These are phyloP conservation scores for Polydrusus tereticollis DNA, from an alignment of 2,888 invertebrate genomes.

Conservation along the genomic window DNA sequence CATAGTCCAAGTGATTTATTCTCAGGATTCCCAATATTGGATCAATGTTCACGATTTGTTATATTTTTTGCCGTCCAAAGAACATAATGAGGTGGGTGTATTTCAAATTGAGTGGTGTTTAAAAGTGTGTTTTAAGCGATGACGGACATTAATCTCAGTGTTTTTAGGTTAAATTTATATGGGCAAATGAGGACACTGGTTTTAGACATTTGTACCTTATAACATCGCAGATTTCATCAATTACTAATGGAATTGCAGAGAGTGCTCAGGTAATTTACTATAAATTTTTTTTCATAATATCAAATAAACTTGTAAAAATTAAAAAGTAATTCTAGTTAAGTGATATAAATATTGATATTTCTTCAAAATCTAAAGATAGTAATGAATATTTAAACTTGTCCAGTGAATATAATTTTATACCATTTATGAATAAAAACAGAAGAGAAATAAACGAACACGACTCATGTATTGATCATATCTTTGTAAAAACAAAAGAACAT, in stretches of 20 bases:
- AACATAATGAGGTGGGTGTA: conserved; percentile 54
- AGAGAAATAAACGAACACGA: too few species aligned
- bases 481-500: too few species aligned
- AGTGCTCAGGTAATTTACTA: conserved; percentile 23
- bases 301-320: conserved; percentile 53
- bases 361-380: too few species aligned
- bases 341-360: too few species aligned
- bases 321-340: too few species aligned
- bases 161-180: conserved; percentile 76
- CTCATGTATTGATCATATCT: too few species aligned
- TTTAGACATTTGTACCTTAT: conserved; percentile 89
- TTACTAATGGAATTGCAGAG: conserved; percentile 71
- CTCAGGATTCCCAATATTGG: conserved; percentile 83
- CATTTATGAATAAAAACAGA: too few species aligned
- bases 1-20: conserved; percentile 73
- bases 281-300: not conserved
- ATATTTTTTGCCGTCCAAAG: conserved; percentile 78
- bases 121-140: too few species aligned
- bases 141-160: too few species aligned
- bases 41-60: conserved; percentile 94
- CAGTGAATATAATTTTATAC: too few species aligned
- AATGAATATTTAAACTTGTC: too few species aligned
- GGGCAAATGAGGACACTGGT: conserved; percentile 94
- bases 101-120: too few species aligned
- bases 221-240: conserved; percentile 73